Evolutionary conservation across 2,888 invertebrate genomes (phyloP).

Genomic region (Drosophila leonis): DNA sequence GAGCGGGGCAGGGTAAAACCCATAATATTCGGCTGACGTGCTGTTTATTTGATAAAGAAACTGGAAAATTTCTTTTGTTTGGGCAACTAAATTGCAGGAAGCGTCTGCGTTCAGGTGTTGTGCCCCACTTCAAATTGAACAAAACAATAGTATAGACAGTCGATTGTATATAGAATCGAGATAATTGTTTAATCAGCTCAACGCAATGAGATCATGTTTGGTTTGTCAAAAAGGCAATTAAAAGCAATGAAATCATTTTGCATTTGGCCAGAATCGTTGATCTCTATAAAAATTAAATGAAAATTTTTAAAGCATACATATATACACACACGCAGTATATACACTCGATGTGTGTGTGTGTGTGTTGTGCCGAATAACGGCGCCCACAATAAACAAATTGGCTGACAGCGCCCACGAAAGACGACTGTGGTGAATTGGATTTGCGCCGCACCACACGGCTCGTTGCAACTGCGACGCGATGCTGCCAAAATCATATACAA

Average conservation of each 20-base stretch:
- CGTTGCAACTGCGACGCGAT: conserved; percentile 51
- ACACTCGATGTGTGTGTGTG: not conserved
- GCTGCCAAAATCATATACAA: conserved; percentile 37
- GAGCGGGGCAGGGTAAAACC: not conserved
- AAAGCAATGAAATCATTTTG: conserved; percentile 71
- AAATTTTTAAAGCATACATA: conserved; percentile 16
- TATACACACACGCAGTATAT: not conserved
- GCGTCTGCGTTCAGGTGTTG: conserved; percentile 57
- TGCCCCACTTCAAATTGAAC: conserved; percentile 1
- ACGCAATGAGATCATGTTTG: conserved; percentile 71
- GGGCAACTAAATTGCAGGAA: conserved; percentile 56
- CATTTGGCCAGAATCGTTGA: conserved; percentile 36
- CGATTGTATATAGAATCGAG: conserved; percentile 1
- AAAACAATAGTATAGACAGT: not conserved
- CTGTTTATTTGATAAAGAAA: conserved; percentile 52
- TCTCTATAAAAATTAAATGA: conserved; percentile 43
- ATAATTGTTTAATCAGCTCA: conserved; percentile 34
- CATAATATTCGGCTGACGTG: conserved; percentile 32
- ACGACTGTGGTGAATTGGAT: conserved; percentile 76
- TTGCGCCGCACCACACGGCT: conserved; percentile 57
- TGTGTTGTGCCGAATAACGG: conserved; percentile 45
- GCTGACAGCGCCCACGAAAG: conserved; percentile 64
- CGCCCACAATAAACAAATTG: conserved; percentile 77
- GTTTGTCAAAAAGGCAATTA: conserved; percentile 61
- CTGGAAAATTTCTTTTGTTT: conserved; percentile 36